phyloP scores from a whole-genome alignment of 2,888 invertebrate genomes.

The Xestia rhomboidea region DNA sequence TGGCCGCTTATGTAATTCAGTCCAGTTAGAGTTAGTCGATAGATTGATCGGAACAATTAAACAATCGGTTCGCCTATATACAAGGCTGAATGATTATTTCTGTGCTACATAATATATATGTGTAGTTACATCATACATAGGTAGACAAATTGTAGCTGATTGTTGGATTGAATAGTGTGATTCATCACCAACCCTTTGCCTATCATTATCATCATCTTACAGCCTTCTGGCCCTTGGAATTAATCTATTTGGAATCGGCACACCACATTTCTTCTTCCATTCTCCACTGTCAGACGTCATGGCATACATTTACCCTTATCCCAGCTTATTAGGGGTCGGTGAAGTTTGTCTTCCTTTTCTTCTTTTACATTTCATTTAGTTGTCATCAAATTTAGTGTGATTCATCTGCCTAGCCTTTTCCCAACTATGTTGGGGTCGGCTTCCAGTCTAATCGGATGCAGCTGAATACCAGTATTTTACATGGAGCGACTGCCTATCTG shows the following conservation, averaged over 20 bases:
- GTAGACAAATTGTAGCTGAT: neutral
- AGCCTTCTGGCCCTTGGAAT: no score
- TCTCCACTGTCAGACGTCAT: no score
- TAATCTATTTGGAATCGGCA: neutral
- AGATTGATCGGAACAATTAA: slow-evolving; percentile 53
- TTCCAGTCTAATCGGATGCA: no score
- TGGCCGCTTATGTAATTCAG: slow-evolving; percentile 48
- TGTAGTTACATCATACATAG: neutral
- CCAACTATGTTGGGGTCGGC: no score
- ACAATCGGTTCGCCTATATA: slow-evolving; percentile 46
- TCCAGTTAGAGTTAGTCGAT: slow-evolving; percentile 16
- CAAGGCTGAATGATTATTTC: slow-evolving; percentile 28
- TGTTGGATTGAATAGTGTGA: neutral
- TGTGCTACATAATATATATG: neutral
- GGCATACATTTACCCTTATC: neutral
- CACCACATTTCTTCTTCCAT: neutral
- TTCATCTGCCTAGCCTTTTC: no score
- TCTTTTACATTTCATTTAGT: neutral
- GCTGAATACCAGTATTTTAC: no score
- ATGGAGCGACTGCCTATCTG: no score
- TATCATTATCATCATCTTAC: neutral
- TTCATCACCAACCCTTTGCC: neutral
- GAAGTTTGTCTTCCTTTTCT: no score
- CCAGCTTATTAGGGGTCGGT: neutral
- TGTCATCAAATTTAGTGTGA: neutral